These are phyloP conservation scores for Melolontha melolontha DNA, from an alignment of 2,888 invertebrate species.

Conservation along the genomic window DNA sequence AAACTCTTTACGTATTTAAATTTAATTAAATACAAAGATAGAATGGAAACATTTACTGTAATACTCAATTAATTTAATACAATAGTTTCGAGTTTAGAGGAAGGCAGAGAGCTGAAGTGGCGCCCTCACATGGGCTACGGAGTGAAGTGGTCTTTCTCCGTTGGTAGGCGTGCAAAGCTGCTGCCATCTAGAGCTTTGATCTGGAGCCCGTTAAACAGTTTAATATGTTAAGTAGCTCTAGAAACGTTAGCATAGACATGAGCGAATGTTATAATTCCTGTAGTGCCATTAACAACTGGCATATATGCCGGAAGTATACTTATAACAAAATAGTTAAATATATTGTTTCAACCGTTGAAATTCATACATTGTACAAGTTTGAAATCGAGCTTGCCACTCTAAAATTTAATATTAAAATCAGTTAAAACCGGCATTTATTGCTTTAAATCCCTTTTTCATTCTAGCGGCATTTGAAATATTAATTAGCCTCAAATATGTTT, in stretches of 20 bases:
- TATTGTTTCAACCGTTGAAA: conserved; percentile 33
- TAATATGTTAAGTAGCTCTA: conserved; percentile 50
- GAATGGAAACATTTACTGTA: conserved; percentile 50
- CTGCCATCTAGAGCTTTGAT: conserved; percentile 52
- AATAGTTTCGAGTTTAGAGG: conserved; percentile 46
- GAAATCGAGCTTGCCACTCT: conserved; percentile 20
- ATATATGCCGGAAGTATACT: conserved; percentile 24
- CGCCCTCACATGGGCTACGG: conserved; percentile 45
- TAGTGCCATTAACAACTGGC: conserved; percentile 48
- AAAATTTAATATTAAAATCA: conserved; percentile 5
- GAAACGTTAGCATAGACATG: conserved; percentile 46
- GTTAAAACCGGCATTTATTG: conserved; percentile 7
- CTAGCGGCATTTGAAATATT: no score
- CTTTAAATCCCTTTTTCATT: not conserved
- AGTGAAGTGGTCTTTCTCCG: conserved; percentile 51
- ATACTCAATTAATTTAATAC: conserved; percentile 52
- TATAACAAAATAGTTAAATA: conserved; percentile 40
- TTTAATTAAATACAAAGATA: conserved; percentile 48
- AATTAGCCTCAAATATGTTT: no score
- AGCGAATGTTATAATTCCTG: conserved; percentile 47
- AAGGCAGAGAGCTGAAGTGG: conserved; percentile 27
- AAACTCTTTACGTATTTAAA: conserved; percentile 45
- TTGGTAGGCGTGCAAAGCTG: conserved; percentile 41
- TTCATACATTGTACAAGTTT: conserved; percentile 33
- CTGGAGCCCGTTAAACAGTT: conserved; percentile 50